Conservation (phyloP, 64 coral and sea anemone genomes). For the Montipora foliosa region DNA sequence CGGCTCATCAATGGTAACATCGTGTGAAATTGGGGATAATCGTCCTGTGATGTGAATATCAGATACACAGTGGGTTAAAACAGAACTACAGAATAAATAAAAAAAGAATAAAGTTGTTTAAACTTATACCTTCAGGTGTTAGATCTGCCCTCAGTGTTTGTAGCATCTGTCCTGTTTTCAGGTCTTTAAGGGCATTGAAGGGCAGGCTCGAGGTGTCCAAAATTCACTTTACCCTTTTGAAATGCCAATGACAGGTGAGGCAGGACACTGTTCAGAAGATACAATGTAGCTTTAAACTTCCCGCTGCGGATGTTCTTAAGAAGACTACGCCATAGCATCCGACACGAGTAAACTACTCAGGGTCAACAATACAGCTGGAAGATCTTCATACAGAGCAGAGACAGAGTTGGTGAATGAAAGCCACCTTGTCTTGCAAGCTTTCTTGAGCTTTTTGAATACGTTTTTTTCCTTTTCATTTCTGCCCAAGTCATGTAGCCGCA, state of each 20-base stretch:
- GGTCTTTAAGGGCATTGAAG: slow-evolving; percentile 13
- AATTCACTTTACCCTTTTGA: slow-evolving; percentile 61
- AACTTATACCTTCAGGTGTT: neutral
- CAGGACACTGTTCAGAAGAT: slow-evolving; percentile 5
- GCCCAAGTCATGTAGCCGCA: neutral
- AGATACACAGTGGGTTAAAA: neutral
- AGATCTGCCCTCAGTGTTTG: neutral
- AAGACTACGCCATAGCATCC: slow-evolving; percentile 18
- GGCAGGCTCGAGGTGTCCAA: slow-evolving; percentile 45
- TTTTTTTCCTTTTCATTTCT: neutral
- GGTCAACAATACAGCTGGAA: slow-evolving; percentile 23
- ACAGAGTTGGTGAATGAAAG: slow-evolving; percentile 21
- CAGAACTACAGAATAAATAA: neutral
- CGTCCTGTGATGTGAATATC: neutral
- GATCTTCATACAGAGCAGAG: slow-evolving; percentile 24
- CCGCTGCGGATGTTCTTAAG: slow-evolving; percentile 3
- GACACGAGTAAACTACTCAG: neutral
- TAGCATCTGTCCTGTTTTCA: slow-evolving; percentile 3
- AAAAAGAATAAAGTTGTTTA: neutral
- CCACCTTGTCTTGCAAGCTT: slow-evolving; percentile 39
- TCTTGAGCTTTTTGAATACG: slow-evolving; percentile 37
- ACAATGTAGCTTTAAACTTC: slow-evolving; percentile 4
- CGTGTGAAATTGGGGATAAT: slow-evolving; percentile 11
- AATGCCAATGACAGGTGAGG: slow-evolving; percentile 37
- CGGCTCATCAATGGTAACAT: neutral